Conservation (phyloP, 1,140 invertebrate genomes). For the Carcinoscorpius rotundicauda region DNA sequence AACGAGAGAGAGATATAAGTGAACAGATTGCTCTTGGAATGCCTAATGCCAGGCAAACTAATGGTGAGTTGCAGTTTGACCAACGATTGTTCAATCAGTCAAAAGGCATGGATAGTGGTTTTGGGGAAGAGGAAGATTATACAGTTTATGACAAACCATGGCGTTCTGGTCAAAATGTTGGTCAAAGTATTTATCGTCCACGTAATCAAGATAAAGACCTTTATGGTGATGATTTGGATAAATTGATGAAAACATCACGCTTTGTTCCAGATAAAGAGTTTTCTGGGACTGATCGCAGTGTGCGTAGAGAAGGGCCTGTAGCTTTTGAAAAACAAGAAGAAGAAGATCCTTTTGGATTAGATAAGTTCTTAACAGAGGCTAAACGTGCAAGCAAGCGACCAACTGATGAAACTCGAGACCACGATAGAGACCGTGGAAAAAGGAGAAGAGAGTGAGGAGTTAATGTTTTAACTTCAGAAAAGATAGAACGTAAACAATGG, state of each 20-base stretch:
- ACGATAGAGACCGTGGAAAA: constrained; percentile 13
- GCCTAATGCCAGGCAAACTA: constrained; percentile 62
- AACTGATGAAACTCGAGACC: constrained; percentile 9
- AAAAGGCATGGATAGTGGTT: constrained; percentile 93
- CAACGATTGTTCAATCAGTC: constrained; percentile 89
- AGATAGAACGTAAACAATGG: too few species aligned
- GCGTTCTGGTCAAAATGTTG: constrained; percentile 56
- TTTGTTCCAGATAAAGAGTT: constrained; percentile 97
- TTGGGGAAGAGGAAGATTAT: constrained; percentile 94
- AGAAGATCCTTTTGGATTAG: constrained; percentile 93
- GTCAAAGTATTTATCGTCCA: constrained; percentile 83
- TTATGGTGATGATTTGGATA: constrained; percentile 78
- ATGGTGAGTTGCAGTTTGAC: constrained; percentile 79
- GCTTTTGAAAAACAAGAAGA: constrained; percentile 84
- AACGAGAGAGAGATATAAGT: constrained; percentile 92
- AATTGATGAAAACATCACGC: constrained; percentile 61
- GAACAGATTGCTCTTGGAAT: constrained; percentile 96
- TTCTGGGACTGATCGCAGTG: constrained; percentile 64
- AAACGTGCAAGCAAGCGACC: constrained; percentile 52
- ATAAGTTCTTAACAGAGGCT: constrained; percentile 94
- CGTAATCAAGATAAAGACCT: constrained; percentile 75
- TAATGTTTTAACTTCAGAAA: too few species aligned
- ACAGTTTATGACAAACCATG: constrained; percentile 89
- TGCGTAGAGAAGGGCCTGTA: constrained; percentile 74
- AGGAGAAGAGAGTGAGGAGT: constrained; percentile 9